Conservation (phyloP, 1,140 invertebrate genomes). For the Neodiprion pinetum region DNA sequence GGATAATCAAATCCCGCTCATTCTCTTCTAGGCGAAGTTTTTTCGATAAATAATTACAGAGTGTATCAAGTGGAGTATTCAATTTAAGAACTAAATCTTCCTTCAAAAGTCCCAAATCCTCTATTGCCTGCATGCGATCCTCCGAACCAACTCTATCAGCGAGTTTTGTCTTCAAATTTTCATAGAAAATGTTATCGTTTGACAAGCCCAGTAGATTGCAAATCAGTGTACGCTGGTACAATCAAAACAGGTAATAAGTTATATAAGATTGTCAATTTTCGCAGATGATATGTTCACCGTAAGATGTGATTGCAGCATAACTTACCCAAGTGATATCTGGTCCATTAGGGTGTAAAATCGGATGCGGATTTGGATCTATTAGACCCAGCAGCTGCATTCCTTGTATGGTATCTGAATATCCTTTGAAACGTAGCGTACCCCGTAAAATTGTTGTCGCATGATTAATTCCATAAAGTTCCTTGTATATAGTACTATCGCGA, state of each 20-base stretch:
- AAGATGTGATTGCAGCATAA: not conserved
- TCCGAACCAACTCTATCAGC: slow-evolving; percentile 77
- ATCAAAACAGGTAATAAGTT: slow-evolving; percentile 5
- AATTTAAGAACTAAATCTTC: slow-evolving; percentile 84
- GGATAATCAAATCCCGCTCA: slow-evolving; percentile 93
- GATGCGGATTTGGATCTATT: slow-evolving; percentile 85
- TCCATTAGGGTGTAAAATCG: slow-evolving; percentile 90
- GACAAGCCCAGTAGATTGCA: slow-evolving; percentile 86
- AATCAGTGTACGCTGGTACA: slow-evolving; percentile 78
- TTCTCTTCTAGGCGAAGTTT: slow-evolving; percentile 79
- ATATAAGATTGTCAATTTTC: slow-evolving; percentile 16
- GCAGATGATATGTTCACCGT: too few species aligned
- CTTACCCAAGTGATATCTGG: slow-evolving; percentile 96
- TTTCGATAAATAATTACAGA: slow-evolving; percentile 89
- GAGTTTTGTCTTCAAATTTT: slow-evolving; percentile 86
- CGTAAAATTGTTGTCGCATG: slow-evolving; percentile 89
- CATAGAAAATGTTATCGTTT: slow-evolving; percentile 89
- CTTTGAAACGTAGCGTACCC: slow-evolving; percentile 90
- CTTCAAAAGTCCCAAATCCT: slow-evolving; percentile 87
- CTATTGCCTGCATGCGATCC: slow-evolving; percentile 74
- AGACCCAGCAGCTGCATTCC: slow-evolving; percentile 87
- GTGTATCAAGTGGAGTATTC: slow-evolving; percentile 89
- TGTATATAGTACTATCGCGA: slow-evolving; percentile 92
- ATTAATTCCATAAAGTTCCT: slow-evolving; percentile 83
- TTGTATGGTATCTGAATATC: slow-evolving; percentile 88